Evolutionary conservation across 1,140 invertebrate species (phyloP).

Genomic region (Cylas formicarius): DNA sequence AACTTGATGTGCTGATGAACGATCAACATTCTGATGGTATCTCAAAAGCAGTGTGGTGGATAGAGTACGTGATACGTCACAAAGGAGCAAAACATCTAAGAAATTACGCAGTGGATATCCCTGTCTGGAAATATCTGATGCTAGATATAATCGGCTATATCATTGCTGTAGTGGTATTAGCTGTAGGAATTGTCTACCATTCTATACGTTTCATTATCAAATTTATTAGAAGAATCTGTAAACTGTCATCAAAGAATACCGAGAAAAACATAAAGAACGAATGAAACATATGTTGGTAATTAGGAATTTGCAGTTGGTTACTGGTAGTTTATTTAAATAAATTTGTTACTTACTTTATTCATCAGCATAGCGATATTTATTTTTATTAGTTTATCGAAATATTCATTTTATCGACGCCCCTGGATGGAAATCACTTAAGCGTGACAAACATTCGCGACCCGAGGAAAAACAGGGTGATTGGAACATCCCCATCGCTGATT

Average conservation of each 20-base stretch:
- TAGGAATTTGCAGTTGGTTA: too few relatives aligned
- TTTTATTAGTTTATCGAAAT: too few relatives aligned
- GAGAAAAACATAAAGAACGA: neutral
- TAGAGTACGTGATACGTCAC: conserved; percentile 49
- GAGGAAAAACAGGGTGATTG: too few relatives aligned
- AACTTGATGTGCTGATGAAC: conserved; percentile 31
- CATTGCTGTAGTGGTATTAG: conserved; percentile 1
- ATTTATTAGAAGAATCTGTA: conserved; percentile 3
- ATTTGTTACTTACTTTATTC: too few relatives aligned
- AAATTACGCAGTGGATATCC: conserved; percentile 36
- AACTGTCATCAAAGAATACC: neutral
- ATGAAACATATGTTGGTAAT: too few relatives aligned
- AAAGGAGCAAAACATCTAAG: conserved; percentile 45
- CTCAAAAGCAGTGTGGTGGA: conserved; percentile 48
- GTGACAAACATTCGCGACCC: too few relatives aligned
- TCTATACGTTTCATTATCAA: neutral
- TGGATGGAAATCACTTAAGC: too few relatives aligned
- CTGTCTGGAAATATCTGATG: conserved; percentile 34
- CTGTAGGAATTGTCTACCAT: conserved; percentile 2
- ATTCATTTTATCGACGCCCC: too few relatives aligned
- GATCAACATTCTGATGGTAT: conserved; percentile 43
- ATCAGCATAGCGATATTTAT: too few relatives aligned
- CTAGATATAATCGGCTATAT: conserved; percentile 26
- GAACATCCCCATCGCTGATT: too few relatives aligned
- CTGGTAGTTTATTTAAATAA: too few relatives aligned